Base-by-base conservation (phyloP, 2,888 invertebrate species). In the Scotopteryx bipunctaria region DNA sequence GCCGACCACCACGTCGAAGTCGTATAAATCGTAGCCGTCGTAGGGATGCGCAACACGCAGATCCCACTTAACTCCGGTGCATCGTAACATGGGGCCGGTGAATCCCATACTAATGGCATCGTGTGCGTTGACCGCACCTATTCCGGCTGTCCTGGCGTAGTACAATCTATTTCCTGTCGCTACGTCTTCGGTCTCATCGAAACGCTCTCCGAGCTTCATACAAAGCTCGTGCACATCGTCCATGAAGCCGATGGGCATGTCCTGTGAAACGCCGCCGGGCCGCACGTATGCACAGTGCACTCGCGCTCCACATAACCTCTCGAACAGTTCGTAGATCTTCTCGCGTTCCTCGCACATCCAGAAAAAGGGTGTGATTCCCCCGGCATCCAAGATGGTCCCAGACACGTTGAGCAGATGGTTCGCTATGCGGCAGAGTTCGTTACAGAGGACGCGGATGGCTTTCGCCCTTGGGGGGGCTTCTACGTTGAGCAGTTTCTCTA, bases 301-400 rank as follows among this genome's bases (percentile, higher is more conserved):
- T 29, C 97, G 92, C 38, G 96, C 94, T 0, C 98, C 97, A 33
- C 94, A 95, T 0, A 94, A 93, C 57, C 97, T 91, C 76, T 98
- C 97, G 71, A 94, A 96, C 62, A 96, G 92, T 78, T 98, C 97
- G 82, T 95, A 94, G 56, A 97, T 81, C 83, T 97, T 97, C 82
- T 97, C 97, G 38, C 96, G 91, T 81, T 96, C 97, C 81, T 97
- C 97, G 77, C 96, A 97, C 73, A 96, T 91, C 97, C 97, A 98
- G 81, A 98, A 97, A 70, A 97, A 94, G 0, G 97, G 97, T 0
- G 97, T 96, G 61, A 98, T 94, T 2, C 94, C 97, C 14, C 97
- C 97, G 14, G 95, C 92, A 72, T 98, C 97, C 9, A 98, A 86
- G 14, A 95, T 91, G 54, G 95, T 94, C 0, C 95, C 93, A 0